Conservation (phyloP, 2,113 vertebrate genomes). For the Phocoena sinus region DNA sequence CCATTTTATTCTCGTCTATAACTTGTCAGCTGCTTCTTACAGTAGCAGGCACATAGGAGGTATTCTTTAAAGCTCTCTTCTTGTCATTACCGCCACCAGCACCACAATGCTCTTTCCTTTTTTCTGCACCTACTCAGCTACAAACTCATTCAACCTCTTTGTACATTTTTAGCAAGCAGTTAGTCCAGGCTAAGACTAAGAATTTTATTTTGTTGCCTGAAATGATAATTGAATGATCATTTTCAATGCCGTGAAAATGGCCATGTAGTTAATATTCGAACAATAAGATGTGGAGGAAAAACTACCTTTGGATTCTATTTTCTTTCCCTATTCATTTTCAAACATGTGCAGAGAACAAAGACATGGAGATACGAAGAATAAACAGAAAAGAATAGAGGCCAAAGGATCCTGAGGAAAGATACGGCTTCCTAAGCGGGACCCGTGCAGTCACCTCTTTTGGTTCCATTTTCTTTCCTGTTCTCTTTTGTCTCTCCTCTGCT, state of each 20-base stretch:
- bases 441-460: accelerated
- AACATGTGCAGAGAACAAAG: background rate
- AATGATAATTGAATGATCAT: background rate
- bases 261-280: background rate
- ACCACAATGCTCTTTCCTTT: background rate
- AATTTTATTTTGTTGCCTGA: background rate
- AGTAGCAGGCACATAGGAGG: background rate
- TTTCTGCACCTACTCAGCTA: background rate
- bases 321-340: background rate
- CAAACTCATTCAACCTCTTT: background rate
- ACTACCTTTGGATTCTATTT: background rate
- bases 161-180: background rate
- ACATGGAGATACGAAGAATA: background rate
- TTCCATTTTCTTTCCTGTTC: background rate
- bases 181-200: background rate
- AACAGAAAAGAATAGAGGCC: background rate
- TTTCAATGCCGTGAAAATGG: background rate
- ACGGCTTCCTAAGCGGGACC: accelerated
- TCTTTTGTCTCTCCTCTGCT: background rate
- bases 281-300: background rate
- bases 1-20: background rate
- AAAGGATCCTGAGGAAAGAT: background rate
- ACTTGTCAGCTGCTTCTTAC: background rate
- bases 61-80: background rate
- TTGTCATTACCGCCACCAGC: background rate